Evolutionary conservation across 2,797 vertebrate species (phyloP).

Genomic region (Neomorphus geoffroyi): DNA sequence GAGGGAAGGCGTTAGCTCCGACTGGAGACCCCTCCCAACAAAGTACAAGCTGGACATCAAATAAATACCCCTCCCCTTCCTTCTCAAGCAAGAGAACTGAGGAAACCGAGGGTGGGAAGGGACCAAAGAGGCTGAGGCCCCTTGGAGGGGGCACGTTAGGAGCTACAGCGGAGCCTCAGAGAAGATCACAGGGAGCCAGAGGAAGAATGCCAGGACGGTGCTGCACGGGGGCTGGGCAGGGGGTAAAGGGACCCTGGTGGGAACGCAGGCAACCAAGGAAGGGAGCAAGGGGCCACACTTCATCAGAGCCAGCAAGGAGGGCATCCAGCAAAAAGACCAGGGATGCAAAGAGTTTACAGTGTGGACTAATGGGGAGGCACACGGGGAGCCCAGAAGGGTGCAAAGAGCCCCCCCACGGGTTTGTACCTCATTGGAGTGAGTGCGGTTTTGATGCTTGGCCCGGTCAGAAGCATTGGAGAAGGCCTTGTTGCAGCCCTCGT

Average conservation of each 20-base stretch:
- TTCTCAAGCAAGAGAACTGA: not conserved
- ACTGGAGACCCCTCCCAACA: not conserved
- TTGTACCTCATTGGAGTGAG: constrained; percentile 92
- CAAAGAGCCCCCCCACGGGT: not conserved
- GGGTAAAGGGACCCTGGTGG: not conserved
- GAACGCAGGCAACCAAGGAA: not conserved
- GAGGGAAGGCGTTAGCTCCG: accelerated
- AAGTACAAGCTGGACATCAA: not conserved
- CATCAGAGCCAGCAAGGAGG: not conserved
- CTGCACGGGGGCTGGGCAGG: not conserved
- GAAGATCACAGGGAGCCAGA: not conserved
- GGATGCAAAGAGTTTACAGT: not conserved
- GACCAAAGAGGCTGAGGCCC: accelerated
- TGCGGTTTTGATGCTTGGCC: constrained; percentile 98
- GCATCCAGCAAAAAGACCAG: accelerated
- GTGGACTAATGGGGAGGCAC: accelerated
- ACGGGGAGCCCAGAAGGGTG: accelerated
- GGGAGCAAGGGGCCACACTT: not conserved
- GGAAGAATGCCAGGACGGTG: not conserved
- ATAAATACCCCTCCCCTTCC: not conserved
- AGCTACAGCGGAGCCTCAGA: too few relatives aligned
- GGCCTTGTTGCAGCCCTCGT: constrained; percentile 97
- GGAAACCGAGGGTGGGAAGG: not conserved
- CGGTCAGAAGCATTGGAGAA: constrained; percentile 98
- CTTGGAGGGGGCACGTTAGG: accelerated